phyloP scores from a whole-genome alignment of 2,797 vertebrate species.

The Hoplostethus atlanticus region DNA sequence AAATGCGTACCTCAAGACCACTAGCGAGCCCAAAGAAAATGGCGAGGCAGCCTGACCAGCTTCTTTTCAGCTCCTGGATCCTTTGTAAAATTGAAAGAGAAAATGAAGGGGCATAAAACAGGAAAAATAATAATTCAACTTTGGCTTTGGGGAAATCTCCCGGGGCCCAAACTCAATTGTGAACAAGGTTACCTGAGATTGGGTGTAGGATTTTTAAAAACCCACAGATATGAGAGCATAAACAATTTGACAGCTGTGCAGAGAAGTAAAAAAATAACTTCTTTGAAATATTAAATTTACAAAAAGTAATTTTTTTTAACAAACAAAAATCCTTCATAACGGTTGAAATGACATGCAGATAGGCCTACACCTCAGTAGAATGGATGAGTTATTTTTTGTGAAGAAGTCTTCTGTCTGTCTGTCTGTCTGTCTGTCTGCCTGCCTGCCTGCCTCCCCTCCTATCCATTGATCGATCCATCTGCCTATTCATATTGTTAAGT shows the following conservation, averaged over 20 bases:
- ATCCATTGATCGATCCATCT: background rate
- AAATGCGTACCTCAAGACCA: slow-evolving; percentile 27
- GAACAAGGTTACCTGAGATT: slow-evolving; percentile 50
- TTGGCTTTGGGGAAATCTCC: slow-evolving; percentile 37
- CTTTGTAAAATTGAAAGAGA: background rate
- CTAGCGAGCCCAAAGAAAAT: slow-evolving; percentile 11
- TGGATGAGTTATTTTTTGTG: background rate
- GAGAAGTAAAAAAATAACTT: background rate
- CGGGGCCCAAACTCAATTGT: slow-evolving; percentile 36
- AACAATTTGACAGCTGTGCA: slow-evolving; percentile 16
- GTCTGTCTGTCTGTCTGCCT: background rate
- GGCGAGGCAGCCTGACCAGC: background rate
- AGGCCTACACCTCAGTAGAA: background rate
- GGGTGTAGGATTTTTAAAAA: slow-evolving; percentile 28
- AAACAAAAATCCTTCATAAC: background rate
- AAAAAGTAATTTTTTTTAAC: background rate
- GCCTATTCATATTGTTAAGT: background rate
- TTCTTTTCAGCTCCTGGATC: slow-evolving; percentile 13
- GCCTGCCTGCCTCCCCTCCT: background rate
- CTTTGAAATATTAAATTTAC: background rate
- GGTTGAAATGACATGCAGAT: background rate
- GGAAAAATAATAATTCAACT: slow-evolving; percentile 14
- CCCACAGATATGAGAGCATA: slow-evolving; percentile 24
- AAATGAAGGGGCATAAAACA: slow-evolving; percentile 28
- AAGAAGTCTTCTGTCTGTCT: background rate